Evolutionary conservation across 2,113 vertebrate genomes (phyloP).

Genomic region (Carlito syrichta): DNA sequence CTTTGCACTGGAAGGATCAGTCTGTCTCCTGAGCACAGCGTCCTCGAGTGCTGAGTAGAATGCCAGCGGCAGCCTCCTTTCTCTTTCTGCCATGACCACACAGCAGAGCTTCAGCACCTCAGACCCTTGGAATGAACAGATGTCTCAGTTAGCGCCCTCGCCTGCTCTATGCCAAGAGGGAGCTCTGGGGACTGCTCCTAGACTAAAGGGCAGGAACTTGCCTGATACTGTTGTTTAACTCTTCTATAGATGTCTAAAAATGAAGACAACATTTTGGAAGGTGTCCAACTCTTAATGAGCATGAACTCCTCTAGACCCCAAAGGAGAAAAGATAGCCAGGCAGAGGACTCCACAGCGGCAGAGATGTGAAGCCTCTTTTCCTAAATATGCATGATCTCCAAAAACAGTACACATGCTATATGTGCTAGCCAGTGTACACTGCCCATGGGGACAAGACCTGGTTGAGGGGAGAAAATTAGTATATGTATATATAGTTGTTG

Average conservation of each 20-base stretch:
- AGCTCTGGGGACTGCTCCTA: not conserved
- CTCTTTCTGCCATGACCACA: not conserved
- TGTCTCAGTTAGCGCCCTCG: not conserved
- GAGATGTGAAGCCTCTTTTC: not conserved
- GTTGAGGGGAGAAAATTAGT: not conserved
- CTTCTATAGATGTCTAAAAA: not conserved
- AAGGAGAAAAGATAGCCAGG: too few species aligned
- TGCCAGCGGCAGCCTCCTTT: not conserved
- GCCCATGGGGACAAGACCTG: not conserved
- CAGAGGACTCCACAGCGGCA: not conserved
- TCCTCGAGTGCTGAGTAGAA: not conserved
- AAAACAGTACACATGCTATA: too few species aligned
- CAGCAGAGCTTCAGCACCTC: too few species aligned
- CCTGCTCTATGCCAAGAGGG: fast-evolving
- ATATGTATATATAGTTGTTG: too few species aligned
- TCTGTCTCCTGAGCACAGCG: not conserved
- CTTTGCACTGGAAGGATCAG: not conserved
- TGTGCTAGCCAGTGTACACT: fast-evolving
- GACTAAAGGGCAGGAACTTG: not conserved
- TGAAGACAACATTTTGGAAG: not conserved
- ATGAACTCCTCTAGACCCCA: too few species aligned
- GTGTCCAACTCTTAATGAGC: too few species aligned
- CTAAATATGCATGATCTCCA: not conserved
- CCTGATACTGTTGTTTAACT: too few species aligned
- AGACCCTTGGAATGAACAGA: not conserved